Percentiles rank a stretch among this genome's conserved stretches.
phyloP scores from a whole-genome alignment of 2,888 invertebrate species.

The Brenthis daphne region DNA sequence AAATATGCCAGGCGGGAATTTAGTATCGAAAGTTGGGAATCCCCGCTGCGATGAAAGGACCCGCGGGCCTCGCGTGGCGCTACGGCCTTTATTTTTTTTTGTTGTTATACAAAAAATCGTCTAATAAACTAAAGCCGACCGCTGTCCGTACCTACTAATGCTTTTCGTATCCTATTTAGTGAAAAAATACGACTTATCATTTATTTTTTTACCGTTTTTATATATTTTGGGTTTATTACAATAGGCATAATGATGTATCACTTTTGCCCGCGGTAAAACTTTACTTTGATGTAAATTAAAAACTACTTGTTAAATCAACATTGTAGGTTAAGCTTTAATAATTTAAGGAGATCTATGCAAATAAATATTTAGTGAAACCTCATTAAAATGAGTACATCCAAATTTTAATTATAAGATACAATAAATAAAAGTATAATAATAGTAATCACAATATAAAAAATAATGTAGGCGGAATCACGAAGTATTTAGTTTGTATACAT shows the following conservation, averaged over 20 bases:
- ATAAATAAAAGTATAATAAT: too few species aligned
- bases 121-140: conserved; percentile 41
- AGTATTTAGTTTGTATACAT: conserved; percentile 24
- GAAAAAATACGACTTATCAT: conserved; percentile 24
- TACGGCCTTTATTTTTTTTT: conserved; percentile 52
- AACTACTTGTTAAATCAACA: too few species aligned
- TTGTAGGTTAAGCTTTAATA: too few species aligned
- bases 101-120: conserved; percentile 56
- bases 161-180: conserved; percentile 32
- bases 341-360: too few species aligned
- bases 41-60: conserved; percentile 70
- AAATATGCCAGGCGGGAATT: conserved; percentile 78
- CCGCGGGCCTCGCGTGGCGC: conserved; percentile 74
- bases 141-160: conserved; percentile 36
- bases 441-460: not conserved
- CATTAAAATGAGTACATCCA: too few species aligned
- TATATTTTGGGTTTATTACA: conserved; percentile 2
- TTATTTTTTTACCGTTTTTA: conserved; percentile 8
- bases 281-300: not conserved
- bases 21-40: conserved; percentile 62
- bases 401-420: too few species aligned
- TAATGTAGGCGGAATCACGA: conserved; percentile 16
- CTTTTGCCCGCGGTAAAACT: not conserved
- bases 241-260: conserved; percentile 10
- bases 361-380: too few species aligned